Evolutionary conservation across 2,888 invertebrate species (phyloP).

Genomic region (Mythimna albipuncta): DNA sequence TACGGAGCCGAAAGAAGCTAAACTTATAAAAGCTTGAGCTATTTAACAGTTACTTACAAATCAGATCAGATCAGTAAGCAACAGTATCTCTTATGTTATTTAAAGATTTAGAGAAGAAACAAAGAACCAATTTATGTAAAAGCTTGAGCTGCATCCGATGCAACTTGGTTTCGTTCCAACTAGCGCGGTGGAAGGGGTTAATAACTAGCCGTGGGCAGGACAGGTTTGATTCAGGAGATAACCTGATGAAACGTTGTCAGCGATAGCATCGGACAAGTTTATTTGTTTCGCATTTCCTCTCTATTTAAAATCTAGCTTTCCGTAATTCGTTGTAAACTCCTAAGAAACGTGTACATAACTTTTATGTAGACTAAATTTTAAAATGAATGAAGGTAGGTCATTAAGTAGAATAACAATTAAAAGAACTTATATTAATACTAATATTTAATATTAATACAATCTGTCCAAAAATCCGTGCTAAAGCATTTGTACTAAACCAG

Average conservation of each 20-base stretch:
- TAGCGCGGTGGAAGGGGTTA: neutral
- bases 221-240: neutral
- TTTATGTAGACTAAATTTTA: neutral
- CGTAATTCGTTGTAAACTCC: neutral
- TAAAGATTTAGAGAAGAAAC: neutral
- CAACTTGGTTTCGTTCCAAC: conserved; percentile 6
- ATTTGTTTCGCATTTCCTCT: neutral
- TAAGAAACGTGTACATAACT: no score
- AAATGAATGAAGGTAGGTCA: neutral
- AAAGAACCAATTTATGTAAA: conserved; percentile 1
- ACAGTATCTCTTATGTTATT: neutral
- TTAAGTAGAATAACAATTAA: neutral
- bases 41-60: neutral
- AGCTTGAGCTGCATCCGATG: neutral
- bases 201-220: neutral
- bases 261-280: neutral
- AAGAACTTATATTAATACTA: no score
- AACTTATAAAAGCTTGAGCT: neutral
- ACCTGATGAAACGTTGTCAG: neutral
- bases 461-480: no score
- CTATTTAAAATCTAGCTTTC: neutral
- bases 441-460: no score
- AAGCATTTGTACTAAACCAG: no score
- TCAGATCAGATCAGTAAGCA: neutral
- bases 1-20: neutral